Evolutionary conservation across 1,140 invertebrate genomes (phyloP), one percentile per base, ranked within the genome.

Genomic region (Ptiloglossa arizonensis): DNA sequence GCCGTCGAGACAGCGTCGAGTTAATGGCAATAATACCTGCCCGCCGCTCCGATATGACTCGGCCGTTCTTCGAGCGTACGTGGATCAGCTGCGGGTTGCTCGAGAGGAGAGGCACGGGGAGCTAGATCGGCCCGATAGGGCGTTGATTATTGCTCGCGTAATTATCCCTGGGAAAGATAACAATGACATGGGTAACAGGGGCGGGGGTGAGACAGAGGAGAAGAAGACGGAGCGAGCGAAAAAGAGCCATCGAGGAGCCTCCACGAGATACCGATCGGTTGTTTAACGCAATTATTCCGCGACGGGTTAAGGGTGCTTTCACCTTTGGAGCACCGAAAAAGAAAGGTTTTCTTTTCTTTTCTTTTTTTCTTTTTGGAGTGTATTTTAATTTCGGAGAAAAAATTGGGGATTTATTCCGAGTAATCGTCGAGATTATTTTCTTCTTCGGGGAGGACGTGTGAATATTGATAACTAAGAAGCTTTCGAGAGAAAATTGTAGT

Each of bases 221-320:
- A 29, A 54, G 11, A 17, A n/a, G 9, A 32, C 5, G 5, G 6
- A 13, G 4, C 2, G 44, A 24, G 24, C 3, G 4, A 38, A 32
- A 19, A 17, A 4, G 22, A 24, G 11, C 6, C 35, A 15, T 19
- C 24, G n/a, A 1, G 19, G 0, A n/a, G n/a, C n/a, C n/a, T n/a
- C n/a, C n/a, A n/a, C n/a, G n/a, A 0, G 62, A 68, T 75, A 75
- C 52, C 29, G 64, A 76, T 74, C 71, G 48, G 62, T 59, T 68
- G 41, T 59, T 76, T 69, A 69, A 69, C 38, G 64, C 32, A 59
- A 76, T 76, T 69, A 69, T 59, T 15, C 32, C 50, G 38, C 24
- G 54, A 69, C 64, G 29, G 22, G 59, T 76, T 38, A 46, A 54
- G 24, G 13, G 13, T 22, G 1, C 17, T n/a, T n/a, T n/a, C n/a